Evolutionary conservation across 2,888 invertebrate genomes (phyloP), one percentile per base, ranked within the genome.

Genomic region (Caenorhabditis sp.): DNA sequence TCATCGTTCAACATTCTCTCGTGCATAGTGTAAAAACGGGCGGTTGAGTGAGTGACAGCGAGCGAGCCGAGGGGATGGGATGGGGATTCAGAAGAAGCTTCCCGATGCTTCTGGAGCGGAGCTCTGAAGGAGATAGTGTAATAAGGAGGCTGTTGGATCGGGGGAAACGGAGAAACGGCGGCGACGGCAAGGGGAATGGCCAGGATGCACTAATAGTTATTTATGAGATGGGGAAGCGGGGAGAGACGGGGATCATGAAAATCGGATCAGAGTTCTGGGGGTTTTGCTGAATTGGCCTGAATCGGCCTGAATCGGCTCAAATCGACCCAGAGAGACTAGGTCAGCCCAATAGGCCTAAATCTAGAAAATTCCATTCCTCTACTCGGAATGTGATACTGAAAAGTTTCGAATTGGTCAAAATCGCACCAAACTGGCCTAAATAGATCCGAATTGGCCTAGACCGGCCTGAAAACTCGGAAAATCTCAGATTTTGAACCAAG

Each of bases 41-140:
- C 47, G 47, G 47, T 5, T 47, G 32, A 3, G 18, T 47, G 47
- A 47, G n/a, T 18, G 47, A 47, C 18, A 47, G n/a, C n/a, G 40
- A 40, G 40, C 9, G 5, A 13, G 40, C 3, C 32, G 40, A 40
- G 40, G 3, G 5, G 15, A n/a, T n/a, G 40, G 15, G 40, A 40
- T 3, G 15, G 13, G 15, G 40, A 40, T n/a, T n/a, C n/a, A 22
- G 26, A n/a, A 44, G 26, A 26, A n/a, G n/a, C 3, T 40, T 9
- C 9, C 13, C n/a, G n/a, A n/a, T n/a, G n/a, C n/a, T n/a, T n/a
- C n/a, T 15, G 3, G 53, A 9, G 20, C 9, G 9, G 13, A 35
- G 15, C 35, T 65, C 53, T 24, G 65, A 53, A 37, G 53, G 60
- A 32, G 60, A 37, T 26, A 18, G 53, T 67, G 67, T 67, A 67